phyloP scores from a whole-genome alignment of 2,113 vertebrate genomes.

The Epinephelus moara region DNA sequence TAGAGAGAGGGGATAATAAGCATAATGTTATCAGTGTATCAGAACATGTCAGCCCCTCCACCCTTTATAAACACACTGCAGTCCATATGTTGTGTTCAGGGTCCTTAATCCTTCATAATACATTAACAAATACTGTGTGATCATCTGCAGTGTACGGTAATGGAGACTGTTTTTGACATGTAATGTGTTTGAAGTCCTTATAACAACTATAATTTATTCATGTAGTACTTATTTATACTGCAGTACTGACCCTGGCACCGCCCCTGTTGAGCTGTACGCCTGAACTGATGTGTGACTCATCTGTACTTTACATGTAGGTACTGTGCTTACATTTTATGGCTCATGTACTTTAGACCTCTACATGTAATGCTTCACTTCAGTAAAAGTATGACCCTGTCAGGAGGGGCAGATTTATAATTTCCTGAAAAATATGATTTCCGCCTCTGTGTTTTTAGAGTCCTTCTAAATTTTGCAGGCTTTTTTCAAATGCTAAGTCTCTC shows the following conservation, averaged over 20 bases:
- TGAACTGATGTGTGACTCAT: not conserved
- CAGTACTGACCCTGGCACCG: not conserved
- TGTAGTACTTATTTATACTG: not conserved
- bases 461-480: not conserved
- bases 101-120: not conserved
- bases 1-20: not conserved
- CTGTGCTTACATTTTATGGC: not conserved
- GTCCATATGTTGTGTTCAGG: not conserved
- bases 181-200: not conserved
- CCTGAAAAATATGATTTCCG: too few relatives aligned
- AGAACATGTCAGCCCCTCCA: not conserved
- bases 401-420: too few relatives aligned
- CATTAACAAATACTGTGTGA: not conserved
- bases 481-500: not conserved
- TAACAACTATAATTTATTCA: not conserved
- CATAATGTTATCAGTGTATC: slow-evolving; percentile 20
- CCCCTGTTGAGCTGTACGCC: not conserved
- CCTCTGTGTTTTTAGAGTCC: too few relatives aligned
- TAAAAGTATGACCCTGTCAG: too few relatives aligned
- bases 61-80: not conserved
- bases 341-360: slow-evolving; percentile 8
- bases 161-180: not conserved
- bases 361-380: not conserved
- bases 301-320: not conserved
- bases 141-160: not conserved